Conservation (phyloP, 2,113 vertebrate genomes). For the Salvator merianae region DNA sequence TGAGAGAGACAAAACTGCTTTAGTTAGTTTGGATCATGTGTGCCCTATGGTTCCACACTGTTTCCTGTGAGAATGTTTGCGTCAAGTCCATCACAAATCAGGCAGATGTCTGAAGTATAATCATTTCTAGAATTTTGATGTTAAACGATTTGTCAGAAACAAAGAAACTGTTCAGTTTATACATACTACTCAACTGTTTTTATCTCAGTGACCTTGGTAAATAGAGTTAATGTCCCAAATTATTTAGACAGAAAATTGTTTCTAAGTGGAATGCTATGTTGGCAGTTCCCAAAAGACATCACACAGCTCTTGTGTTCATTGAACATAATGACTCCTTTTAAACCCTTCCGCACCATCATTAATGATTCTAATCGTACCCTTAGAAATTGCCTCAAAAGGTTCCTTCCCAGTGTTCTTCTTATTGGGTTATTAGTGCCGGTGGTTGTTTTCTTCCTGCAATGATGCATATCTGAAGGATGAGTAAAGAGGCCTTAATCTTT, state of each 20-base stretch:
- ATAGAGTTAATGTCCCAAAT: neutral
- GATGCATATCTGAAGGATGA: conserved; percentile 1
- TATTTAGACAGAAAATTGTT: conserved; percentile 27
- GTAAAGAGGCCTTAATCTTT: neutral
- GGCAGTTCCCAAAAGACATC: conserved; percentile 46
- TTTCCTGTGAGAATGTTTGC: neutral
- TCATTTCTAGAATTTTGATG: neutral
- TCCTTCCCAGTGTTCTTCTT: conserved; percentile 32
- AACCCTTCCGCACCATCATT: conserved; percentile 35
- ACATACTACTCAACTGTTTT: neutral
- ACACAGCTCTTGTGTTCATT: conserved; percentile 52
- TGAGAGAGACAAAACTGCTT: neutral
- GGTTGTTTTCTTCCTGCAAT: neutral
- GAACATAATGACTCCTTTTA: conserved; percentile 54
- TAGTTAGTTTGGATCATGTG: neutral
- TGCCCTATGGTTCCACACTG: neutral
- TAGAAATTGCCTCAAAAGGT: conserved; percentile 34
- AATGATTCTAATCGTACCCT: conserved; percentile 35
- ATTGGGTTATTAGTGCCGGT: neutral
- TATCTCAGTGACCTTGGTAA: neutral
- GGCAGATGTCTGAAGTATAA: neutral
- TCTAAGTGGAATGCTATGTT: conserved; percentile 35
- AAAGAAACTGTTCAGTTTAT: neutral
- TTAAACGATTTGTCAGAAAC: conserved; percentile 8
- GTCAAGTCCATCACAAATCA: neutral